Base-by-base conservation (phyloP, 1,140 invertebrate species). In the Euschistus heros region DNA sequence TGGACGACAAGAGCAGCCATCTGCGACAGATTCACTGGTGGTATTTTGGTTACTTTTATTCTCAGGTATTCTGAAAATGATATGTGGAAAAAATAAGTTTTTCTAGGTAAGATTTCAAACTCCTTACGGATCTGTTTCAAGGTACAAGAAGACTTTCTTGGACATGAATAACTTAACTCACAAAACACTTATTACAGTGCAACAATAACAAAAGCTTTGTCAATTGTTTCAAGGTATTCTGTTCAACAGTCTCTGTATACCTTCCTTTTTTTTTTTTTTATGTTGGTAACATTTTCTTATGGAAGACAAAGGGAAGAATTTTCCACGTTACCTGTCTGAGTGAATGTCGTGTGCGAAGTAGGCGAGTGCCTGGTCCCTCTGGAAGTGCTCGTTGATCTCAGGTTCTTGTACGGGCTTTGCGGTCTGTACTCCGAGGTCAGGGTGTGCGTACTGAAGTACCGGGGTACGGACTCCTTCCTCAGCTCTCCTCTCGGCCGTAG, bases 401-500 rank as follows among this genome's bases (percentile, higher is more conserved):
- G 79, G 77, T 30, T 74, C 67, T 1, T 76, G 77, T 2, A 76
- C 78, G 73, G 62, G 60, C 54, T 85, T 86, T 0, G 85, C 86
- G 0, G 85, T 84, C 69, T 89, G 87, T 0, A 86, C 83, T 7
- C 87, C 87, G 1, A 88, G 72, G 69, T 89, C 87, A 0, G 87
- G 87, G 73, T 89, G 86, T 7, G 86, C 86, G 69, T 89, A 89
- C 68, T 88, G 86, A 1, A 88, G 75, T 4, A 89, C 84, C 0
- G 87, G 87, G 20, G 84, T 82, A 57, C 86, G 76, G 0, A 83
- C 83, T 47, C 84, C 84, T 69, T 86, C 81, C 69, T 86, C 86
- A 64, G 86, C 80, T 1, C 76, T 78, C 0, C 74, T 75, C 37
- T 74, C 72, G 61, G 68, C 73, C 37, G 80, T 79, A 0, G 81